Conservation (phyloP, 2,888 invertebrate species). For the Ophion slaviceki region DNA sequence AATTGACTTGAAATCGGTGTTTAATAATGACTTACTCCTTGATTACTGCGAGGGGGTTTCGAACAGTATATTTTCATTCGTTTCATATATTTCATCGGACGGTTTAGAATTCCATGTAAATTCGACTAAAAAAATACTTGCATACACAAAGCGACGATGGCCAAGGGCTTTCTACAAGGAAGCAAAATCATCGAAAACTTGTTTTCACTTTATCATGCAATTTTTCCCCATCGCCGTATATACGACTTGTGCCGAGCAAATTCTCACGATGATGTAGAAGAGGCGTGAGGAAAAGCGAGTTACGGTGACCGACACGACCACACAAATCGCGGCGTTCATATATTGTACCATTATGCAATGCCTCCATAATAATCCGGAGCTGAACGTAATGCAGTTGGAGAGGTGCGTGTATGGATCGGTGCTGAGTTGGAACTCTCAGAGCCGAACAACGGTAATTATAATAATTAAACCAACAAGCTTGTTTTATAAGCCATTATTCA, state of each 20-base stretch:
- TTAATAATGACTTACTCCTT: too few relatives aligned
- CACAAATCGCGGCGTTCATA: constrained; percentile 22
- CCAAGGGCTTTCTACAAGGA: not conserved
- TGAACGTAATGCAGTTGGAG: constrained; percentile 21
- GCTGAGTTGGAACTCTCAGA: constrained; percentile 46
- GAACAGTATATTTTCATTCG: too few relatives aligned
- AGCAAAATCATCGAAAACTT: not conserved
- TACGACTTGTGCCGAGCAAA: not conserved
- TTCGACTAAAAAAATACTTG: not conserved
- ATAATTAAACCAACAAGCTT: constrained; percentile 42
- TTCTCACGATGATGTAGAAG: constrained; percentile 36
- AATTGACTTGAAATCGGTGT: too few relatives aligned
- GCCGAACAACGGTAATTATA: constrained; percentile 30
- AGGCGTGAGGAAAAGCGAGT: constrained; percentile 46
- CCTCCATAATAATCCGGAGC: constrained; percentile 21
- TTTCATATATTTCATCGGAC: too few relatives aligned
- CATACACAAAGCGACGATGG: not conserved
- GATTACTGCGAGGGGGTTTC: too few relatives aligned
- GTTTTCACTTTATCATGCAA: constrained; percentile 6
- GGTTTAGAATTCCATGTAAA: not conserved
- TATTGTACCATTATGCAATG: constrained; percentile 47
- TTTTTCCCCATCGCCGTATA: not conserved
- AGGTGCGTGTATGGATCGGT: constrained; percentile 16
- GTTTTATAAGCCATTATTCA: constrained; percentile 20
- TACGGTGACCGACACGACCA: constrained; percentile 47